Conservation (phyloP, 2,888 invertebrate genomes). For the Ecliptopera silaceata region DNA sequence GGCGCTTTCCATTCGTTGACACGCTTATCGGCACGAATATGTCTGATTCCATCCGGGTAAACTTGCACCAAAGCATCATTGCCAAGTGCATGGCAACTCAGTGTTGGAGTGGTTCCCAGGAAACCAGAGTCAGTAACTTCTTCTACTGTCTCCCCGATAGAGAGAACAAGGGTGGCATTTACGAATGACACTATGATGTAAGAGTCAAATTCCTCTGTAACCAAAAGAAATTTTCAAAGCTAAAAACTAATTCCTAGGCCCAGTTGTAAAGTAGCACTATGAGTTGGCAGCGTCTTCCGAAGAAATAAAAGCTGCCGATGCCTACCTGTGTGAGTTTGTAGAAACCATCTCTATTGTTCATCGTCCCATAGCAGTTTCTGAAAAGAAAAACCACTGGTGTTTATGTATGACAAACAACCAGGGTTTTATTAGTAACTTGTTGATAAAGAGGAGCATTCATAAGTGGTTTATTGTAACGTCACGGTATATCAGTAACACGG, state of each 20-base stretch:
- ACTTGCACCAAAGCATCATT: constrained; percentile 99
- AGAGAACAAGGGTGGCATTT: constrained; percentile 97
- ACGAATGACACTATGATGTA: constrained; percentile 99
- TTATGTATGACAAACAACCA: constrained; percentile 88
- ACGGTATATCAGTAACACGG: constrained; percentile 81
- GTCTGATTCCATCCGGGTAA: constrained; percentile 99
- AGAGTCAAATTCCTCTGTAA: constrained; percentile 98
- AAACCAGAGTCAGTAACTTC: constrained; percentile 99
- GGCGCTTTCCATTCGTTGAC: constrained; percentile 99
- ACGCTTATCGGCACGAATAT: constrained; percentile 98
- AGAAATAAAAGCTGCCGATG: constrained; percentile 53
- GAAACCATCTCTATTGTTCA: constrained; percentile 70
- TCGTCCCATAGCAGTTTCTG: constrained; percentile 84
- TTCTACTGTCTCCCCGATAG: constrained; percentile 99
- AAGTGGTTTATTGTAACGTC: constrained; percentile 76
- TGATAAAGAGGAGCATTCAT: constrained; percentile 79
- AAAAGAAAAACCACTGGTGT: constrained; percentile 96
- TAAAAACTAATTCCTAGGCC: constrained; percentile 41
- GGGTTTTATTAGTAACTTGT: constrained; percentile 83
- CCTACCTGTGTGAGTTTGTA: constrained; percentile 72
- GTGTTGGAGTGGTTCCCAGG: constrained; percentile 98
- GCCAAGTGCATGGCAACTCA: constrained; percentile 98
- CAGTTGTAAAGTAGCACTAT: constrained; percentile 46
- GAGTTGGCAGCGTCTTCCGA: constrained; percentile 57
- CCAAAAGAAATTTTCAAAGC: constrained; percentile 77